phyloP scores from a whole-genome alignment of 2,888 invertebrate genomes.

The Cephus pygmeus region DNA sequence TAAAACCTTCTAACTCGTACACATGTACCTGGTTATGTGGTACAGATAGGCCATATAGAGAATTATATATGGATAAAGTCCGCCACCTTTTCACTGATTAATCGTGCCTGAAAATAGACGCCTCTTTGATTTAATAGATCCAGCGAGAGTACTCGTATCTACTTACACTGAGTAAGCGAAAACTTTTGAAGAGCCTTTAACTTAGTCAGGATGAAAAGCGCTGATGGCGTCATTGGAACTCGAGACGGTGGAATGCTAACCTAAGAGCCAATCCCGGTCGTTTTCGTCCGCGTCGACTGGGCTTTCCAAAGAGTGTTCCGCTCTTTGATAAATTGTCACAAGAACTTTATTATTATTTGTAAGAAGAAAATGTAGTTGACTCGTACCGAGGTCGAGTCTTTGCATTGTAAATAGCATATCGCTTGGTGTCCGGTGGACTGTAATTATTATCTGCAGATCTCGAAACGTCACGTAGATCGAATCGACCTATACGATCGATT shows the following conservation, averaged over 20 bases:
- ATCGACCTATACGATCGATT: neutral
- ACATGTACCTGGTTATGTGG: neutral
- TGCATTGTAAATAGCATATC: neutral
- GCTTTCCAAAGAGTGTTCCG: neutral
- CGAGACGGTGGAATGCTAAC: neutral
- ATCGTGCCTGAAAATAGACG: neutral
- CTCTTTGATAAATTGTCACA: neutral
- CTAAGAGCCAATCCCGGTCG: neutral
- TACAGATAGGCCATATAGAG: neutral
- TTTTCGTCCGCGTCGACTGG: neutral
- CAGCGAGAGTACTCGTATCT: neutral
- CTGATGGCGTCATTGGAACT: constrained; percentile 9
- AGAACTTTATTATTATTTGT: neutral
- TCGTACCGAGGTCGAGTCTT: neutral
- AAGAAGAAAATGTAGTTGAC: neutral
- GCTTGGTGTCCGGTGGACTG: neutral
- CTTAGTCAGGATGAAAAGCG: constrained; percentile 5
- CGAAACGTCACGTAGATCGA: neutral
- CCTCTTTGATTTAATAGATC: neutral
- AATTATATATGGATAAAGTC: neutral
- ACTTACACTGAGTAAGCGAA: neutral
- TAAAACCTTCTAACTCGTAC: neutral
- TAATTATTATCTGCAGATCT: neutral
- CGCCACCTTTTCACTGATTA: neutral
- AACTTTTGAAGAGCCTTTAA: constrained; percentile 2